Percentiles rank a stretch among this genome's conserved stretches.
Conservation (phyloP, 2,888 invertebrate genomes). For the Lycophotia porphyrea region DNA sequence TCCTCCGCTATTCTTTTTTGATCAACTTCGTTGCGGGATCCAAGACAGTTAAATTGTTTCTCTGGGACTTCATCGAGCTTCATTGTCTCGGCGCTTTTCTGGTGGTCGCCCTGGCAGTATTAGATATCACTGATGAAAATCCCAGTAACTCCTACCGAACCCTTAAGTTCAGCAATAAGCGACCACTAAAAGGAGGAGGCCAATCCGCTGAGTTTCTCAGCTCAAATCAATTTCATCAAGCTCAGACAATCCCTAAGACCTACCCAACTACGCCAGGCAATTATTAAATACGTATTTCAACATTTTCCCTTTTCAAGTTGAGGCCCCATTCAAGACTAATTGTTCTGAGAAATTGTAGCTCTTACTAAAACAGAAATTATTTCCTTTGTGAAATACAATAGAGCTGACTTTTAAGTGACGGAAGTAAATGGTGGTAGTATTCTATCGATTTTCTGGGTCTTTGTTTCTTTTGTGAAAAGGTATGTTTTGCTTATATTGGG, state of each 20-base stretch:
- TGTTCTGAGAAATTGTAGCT: constrained; percentile 59
- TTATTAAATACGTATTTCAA: constrained; percentile 62
- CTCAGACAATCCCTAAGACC: constrained; percentile 32
- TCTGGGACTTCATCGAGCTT: no score
- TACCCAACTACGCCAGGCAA: neutral
- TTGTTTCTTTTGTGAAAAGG: neutral
- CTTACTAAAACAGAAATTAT: constrained; percentile 53
- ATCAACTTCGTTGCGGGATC: no score
- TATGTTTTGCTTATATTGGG: neutral
- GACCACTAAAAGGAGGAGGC: neutral
- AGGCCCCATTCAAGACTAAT: constrained; percentile 54
- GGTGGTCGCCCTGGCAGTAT: no score
- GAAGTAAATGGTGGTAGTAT: constrained; percentile 14
- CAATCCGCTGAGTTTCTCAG: neutral
- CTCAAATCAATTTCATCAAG: constrained; percentile 44
- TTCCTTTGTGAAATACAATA: constrained; percentile 43
- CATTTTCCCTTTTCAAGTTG: constrained; percentile 50
- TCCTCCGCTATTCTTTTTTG: no score
- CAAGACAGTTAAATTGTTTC: no score
- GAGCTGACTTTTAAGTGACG: constrained; percentile 17
- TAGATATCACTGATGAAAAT: neutral
- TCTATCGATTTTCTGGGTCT: constrained; percentile 23
- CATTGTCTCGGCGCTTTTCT: no score
- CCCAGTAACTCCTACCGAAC: neutral
- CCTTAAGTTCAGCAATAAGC: neutral